Evolutionary conservation across 2,888 invertebrate species (phyloP).

Genomic region (Allolobophora icterica): DNA sequence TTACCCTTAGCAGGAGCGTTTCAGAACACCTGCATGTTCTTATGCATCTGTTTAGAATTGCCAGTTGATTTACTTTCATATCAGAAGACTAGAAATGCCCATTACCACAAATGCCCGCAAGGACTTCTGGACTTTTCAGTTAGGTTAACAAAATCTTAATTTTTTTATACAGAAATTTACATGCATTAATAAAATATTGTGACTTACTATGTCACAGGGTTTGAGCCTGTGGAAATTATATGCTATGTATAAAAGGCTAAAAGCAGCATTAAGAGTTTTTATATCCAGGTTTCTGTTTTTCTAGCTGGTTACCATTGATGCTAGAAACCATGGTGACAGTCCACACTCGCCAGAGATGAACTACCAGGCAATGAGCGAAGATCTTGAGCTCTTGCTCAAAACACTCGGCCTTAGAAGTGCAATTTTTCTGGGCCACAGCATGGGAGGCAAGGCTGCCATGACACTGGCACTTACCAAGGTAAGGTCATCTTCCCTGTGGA

Average conservation of each 20-base stretch:
- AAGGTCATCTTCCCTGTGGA: background rate
- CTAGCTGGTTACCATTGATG: slow-evolving; percentile 81
- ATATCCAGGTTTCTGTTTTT: slow-evolving; percentile 34
- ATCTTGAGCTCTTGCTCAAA: slow-evolving; percentile 69
- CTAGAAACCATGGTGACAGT: slow-evolving; percentile 93
- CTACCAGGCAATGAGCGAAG: slow-evolving; percentile 78
- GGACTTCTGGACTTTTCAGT: background rate
- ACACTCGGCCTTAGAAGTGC: slow-evolving; percentile 67
- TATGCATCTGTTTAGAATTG: background rate
- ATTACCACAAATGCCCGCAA: background rate
- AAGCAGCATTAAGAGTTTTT: background rate
- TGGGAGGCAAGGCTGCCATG: slow-evolving; percentile 94
- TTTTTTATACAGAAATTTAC: background rate
- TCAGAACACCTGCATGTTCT: background rate
- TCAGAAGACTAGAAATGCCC: too few relatives aligned
- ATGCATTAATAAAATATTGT: background rate
- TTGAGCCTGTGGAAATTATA: background rate
- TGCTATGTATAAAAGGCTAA: background rate
- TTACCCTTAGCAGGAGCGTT: background rate
- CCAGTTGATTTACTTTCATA: background rate
- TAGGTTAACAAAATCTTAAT: background rate
- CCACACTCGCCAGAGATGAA: slow-evolving; percentile 78
- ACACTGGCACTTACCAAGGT: slow-evolving; percentile 73
- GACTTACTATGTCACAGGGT: background rate
- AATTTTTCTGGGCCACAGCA: slow-evolving; percentile 81